Percentiles rank a stretch among this genome's conserved stretches.
These are phyloP conservation scores for Microtus richardsoni DNA, from an alignment of 2,113 vertebrate genomes.

Conservation along the genomic window DNA sequence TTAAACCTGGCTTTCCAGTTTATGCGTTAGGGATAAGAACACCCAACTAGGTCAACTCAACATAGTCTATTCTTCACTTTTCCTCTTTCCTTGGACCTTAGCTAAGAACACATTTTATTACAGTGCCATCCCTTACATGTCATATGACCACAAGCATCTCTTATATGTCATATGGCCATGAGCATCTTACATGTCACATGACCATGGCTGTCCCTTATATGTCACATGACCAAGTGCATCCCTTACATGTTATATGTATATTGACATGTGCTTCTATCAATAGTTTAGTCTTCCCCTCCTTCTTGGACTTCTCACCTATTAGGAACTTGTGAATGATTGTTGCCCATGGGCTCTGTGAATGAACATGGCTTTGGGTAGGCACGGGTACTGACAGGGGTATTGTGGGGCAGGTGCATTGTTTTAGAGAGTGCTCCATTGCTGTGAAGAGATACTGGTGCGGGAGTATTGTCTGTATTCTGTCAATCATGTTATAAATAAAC, in stretches of 20 bases:
- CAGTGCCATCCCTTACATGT: neutral
- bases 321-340: neutral
- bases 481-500: too few species aligned
- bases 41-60: neutral
- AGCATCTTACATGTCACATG: too few species aligned
- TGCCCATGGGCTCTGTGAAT: neutral
- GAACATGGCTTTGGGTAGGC: neutral
- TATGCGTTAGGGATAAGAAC: conserved; percentile 10
- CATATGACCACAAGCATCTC: neutral
- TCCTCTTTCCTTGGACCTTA: neutral
- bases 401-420: neutral
- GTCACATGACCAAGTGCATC: too few species aligned
- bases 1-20: neutral
- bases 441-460: neutral
- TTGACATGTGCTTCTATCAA: neutral
- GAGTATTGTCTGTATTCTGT: too few species aligned
- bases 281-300: neutral
- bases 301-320: neutral
- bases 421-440: neutral
- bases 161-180: neutral
- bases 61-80: neutral
- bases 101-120: neutral
- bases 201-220: too few species aligned
- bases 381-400: neutral
- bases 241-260: neutral